Evolutionary conservation across 1,140 invertebrate species (phyloP).

Genomic region (Calliphora vicina): DNA sequence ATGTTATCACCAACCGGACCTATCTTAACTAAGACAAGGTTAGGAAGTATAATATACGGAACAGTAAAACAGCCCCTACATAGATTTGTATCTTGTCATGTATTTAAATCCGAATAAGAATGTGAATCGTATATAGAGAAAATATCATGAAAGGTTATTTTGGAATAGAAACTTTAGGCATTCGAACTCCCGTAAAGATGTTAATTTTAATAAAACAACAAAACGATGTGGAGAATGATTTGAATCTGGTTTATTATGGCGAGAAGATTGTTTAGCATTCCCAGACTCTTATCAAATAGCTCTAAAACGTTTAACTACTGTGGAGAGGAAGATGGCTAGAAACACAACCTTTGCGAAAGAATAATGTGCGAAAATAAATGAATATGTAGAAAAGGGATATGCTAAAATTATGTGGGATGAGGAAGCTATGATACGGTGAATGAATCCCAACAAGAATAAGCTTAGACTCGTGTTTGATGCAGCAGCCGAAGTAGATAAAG

Average conservation of each 20-base stretch:
- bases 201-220: background rate
- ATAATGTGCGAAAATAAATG: background rate
- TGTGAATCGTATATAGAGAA: background rate
- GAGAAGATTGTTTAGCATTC: too few species aligned
- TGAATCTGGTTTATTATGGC: too few species aligned
- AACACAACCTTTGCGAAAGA: background rate
- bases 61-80: too few species aligned
- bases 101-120: too few species aligned
- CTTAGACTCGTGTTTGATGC: slow-evolving; percentile 1
- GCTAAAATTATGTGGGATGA: background rate
- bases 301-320: too few species aligned
- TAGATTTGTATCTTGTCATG: too few species aligned
- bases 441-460: slow-evolving; percentile 2
- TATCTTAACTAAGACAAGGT: background rate
- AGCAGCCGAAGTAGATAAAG: background rate
- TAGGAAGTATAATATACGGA: background rate
- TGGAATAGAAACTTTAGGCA: background rate
- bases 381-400: slow-evolving; percentile 11
- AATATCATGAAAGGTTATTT: background rate
- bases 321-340: too few species aligned
- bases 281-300: too few species aligned
- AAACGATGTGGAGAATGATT: background rate
- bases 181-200: background rate
- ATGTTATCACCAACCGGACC: background rate
- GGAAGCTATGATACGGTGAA: background rate